Percentiles rank a stretch among this genome's conserved stretches.
phyloP scores from a whole-genome alignment of 2,888 invertebrate genomes.

The Cataglyphis rosenhaueri region DNA sequence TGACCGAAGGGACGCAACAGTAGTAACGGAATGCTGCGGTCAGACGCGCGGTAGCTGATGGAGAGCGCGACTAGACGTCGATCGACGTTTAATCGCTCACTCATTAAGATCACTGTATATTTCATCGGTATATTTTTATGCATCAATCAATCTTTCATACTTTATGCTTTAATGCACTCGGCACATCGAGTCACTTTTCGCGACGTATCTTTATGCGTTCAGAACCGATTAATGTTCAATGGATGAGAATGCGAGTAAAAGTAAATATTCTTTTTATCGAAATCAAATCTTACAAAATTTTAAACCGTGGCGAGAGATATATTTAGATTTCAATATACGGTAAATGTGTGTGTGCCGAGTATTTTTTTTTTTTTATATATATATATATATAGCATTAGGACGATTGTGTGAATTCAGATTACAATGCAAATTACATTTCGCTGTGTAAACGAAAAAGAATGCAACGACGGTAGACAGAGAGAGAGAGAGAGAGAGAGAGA shows the following conservation, averaged over 20 bases:
- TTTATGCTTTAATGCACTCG: neutral
- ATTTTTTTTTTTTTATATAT: neutral
- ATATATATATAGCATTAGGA: neutral
- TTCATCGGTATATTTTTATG: neutral
- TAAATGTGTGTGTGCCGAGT: neutral
- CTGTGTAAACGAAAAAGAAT: conserved; percentile 24
- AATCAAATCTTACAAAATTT: neutral
- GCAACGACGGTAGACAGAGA: neutral
- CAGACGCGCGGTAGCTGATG: conserved; percentile 65
- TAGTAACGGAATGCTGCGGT: conserved; percentile 71
- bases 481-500: neutral
- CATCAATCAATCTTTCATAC: neutral
- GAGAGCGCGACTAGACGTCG: conserved; percentile 26
- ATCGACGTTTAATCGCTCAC: conserved; percentile 37
- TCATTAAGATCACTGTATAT: conserved; percentile 22
- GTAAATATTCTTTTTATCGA: neutral
- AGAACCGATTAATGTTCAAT: neutral
- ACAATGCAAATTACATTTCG: conserved; percentile 24
- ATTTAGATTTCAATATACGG: neutral
- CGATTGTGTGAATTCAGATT: conserved; percentile 7
- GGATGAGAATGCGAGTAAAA: neutral
- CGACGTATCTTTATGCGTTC: no score
- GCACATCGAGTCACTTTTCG: neutral
- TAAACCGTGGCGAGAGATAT: neutral
- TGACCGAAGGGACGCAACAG: conserved; percentile 64